Evolutionary conservation across 1,140 invertebrate genomes (phyloP).

Genomic region (Caenorhabditis briggsae): DNA sequence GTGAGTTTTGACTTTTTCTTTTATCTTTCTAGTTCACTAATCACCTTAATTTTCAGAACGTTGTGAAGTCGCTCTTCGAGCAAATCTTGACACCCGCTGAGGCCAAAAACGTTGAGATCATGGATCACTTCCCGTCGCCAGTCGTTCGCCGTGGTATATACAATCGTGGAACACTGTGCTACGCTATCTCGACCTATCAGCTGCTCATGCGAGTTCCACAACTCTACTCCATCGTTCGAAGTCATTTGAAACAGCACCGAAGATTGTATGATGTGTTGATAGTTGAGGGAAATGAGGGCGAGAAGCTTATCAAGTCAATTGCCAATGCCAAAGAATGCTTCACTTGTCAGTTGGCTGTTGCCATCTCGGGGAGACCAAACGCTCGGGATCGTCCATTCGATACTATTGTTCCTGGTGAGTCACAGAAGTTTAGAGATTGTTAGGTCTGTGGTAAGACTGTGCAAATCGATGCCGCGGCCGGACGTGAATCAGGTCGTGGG

Average conservation of each 20-base stretch:
- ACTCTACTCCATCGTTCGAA: slow-evolving; percentile 6
- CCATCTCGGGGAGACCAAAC: neutral
- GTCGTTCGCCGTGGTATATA: neutral
- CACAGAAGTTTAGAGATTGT: too few relatives aligned
- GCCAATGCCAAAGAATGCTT: neutral
- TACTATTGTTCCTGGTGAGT: too few relatives aligned
- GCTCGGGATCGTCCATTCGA: too few relatives aligned
- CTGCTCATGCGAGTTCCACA: neutral
- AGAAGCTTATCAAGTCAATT: too few relatives aligned
- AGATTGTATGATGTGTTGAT: neutral
- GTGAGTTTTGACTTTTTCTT: neutral
- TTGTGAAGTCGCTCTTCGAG: neutral
- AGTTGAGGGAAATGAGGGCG: too few relatives aligned
- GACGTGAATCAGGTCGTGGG: too few relatives aligned
- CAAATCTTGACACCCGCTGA: neutral
- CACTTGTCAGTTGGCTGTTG: neutral
- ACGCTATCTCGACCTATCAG: neutral
- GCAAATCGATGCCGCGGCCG: too few relatives aligned
- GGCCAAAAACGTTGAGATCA: neutral
- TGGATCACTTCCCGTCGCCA: neutral
- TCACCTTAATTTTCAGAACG: too few relatives aligned
- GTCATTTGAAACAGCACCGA: neutral
- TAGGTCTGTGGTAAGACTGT: too few relatives aligned
- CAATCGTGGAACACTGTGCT: neutral
- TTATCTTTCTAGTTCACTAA: too few relatives aligned